Evolutionary conservation across 1,140 invertebrate species (phyloP).

Genomic region (Drosophila sp.): DNA sequence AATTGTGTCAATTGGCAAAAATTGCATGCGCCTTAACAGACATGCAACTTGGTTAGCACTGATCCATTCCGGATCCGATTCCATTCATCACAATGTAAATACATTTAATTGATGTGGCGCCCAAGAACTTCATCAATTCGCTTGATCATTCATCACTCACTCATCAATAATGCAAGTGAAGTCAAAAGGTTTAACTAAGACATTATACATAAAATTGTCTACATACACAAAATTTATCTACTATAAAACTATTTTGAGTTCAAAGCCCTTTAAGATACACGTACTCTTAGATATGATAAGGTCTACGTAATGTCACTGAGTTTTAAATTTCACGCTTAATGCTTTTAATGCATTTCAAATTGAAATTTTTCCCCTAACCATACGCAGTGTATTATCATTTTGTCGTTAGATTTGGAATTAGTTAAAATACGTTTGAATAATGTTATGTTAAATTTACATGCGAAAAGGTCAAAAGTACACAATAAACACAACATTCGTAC

Average conservation of each 20-base stretch:
- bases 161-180: slow-evolving; percentile 12
- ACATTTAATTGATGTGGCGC: slow-evolving; percentile 12
- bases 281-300: neutral
- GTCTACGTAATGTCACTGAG: neutral
- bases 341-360: slow-evolving; percentile 5
- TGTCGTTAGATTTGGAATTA: neutral
- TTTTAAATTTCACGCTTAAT: slow-evolving; percentile 17
- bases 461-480: neutral
- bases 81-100: neutral
- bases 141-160: slow-evolving; percentile 9
- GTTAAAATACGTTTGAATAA: slow-evolving; percentile 1
- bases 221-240: neutral
- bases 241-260: neutral
- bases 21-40: slow-evolving; percentile 50
- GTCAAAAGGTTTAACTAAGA: neutral
- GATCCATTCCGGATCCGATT: slow-evolving; percentile 17
- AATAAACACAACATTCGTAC: no score
- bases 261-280: neutral
- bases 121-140: slow-evolving; percentile 20
- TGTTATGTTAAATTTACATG: neutral
- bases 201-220: neutral
- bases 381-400: neutral
- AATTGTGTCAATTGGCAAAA: slow-evolving; percentile 63
- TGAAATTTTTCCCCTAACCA: neutral
- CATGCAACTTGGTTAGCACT: slow-evolving; percentile 17